Evolutionary conservation across 2,888 invertebrate genomes (phyloP).

Genomic region (Augochlorella aurata): DNA sequence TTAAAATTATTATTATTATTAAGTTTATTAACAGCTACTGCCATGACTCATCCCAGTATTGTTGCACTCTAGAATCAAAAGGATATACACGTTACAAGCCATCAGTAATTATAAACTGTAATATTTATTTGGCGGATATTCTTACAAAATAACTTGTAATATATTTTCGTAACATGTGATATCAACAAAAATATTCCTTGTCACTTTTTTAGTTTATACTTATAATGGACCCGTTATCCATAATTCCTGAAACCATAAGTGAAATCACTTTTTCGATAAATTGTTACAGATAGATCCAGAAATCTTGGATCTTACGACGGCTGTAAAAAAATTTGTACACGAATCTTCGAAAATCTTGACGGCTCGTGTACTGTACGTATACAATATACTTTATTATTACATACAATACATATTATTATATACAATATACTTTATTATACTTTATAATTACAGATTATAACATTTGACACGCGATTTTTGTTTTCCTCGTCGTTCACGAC

Average conservation of each 20-base stretch:
- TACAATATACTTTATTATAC: conserved; percentile 51
- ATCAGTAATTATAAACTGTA: conserved; percentile 69
- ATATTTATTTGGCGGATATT: conserved; percentile 74
- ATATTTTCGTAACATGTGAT: conserved; percentile 74
- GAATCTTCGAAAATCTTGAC: conserved; percentile 21
- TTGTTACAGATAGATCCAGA: conserved; percentile 46
- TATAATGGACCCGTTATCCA: conserved; percentile 66
- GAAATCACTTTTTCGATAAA: conserved; percentile 48
- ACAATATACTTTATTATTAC: conserved; percentile 50
- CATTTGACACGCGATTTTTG: conserved; percentile 55
- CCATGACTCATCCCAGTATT: neutral
- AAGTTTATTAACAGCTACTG: neutral
- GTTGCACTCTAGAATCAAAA: conserved; percentile 4
- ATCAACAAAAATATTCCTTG: conserved; percentile 74
- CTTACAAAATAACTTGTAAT: conserved; percentile 78
- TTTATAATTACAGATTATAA: no score
- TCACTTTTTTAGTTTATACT: conserved; percentile 50
- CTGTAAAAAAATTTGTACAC: conserved; percentile 43
- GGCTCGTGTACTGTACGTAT: conserved; percentile 32
- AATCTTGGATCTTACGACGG: conserved; percentile 31
- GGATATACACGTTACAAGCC: conserved; percentile 16
- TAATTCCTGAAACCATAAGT: conserved; percentile 53
- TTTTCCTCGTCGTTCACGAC: conserved; percentile 16
- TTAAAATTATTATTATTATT: conserved; percentile 4
- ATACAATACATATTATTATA: no score